phyloP scores from a whole-genome alignment of 2,888 invertebrate genomes.

The Scaptomyza reducta region DNA sequence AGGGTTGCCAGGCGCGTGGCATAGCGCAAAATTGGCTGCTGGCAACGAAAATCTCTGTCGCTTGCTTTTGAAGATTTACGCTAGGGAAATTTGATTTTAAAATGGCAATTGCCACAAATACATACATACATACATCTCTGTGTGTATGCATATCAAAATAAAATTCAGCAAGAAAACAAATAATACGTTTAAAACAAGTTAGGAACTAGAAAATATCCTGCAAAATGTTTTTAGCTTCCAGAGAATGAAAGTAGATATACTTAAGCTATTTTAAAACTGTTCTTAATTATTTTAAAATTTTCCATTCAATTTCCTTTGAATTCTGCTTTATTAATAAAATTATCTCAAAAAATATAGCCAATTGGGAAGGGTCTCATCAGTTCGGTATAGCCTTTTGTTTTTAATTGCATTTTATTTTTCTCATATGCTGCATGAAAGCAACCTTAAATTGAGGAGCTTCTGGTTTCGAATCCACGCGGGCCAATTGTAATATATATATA shows the following conservation, averaged over 20 bases:
- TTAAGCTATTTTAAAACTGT: background rate
- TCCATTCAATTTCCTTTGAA: background rate
- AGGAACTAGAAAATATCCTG: background rate
- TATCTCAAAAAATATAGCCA: background rate
- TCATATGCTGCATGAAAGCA: background rate
- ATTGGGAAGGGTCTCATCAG: background rate
- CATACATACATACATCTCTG: background rate
- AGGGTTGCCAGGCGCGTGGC: constrained; percentile 43
- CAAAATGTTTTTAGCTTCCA: background rate
- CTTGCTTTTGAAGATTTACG: constrained; percentile 67
- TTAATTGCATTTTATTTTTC: background rate
- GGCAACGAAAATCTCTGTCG: constrained; percentile 52
- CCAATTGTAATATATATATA: constrained; percentile 30
- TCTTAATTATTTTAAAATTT: background rate
- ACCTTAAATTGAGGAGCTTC: constrained; percentile 12
- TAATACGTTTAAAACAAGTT: background rate
- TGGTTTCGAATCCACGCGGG: constrained; percentile 25
- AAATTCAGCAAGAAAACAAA: constrained; percentile 1
- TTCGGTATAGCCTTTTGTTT: background rate
- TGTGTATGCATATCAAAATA: constrained; percentile 3
- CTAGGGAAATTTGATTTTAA: constrained; percentile 62
- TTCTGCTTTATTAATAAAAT: background rate
- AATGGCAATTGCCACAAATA: constrained; percentile 40
- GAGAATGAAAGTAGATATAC: too few species aligned
- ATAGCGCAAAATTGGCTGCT: constrained; percentile 57